Evolutionary conservation across 2,888 invertebrate genomes (phyloP).

Genomic region (Epicampocera succincta): DNA sequence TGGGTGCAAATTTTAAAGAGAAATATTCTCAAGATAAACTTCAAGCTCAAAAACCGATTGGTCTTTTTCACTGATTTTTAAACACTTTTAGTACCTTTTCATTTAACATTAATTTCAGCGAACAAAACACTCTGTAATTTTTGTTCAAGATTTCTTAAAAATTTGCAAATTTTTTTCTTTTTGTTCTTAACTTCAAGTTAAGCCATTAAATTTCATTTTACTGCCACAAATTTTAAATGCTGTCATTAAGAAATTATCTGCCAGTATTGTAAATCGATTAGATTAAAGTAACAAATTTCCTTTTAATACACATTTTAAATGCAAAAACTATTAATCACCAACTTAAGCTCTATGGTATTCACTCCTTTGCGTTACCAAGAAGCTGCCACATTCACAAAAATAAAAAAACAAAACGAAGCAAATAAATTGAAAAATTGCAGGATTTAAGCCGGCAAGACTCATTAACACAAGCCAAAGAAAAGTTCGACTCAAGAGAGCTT

Average conservation of each 20-base stretch:
- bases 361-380: background rate
- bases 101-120: no score
- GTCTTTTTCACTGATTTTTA: no score
- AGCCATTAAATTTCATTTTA: background rate
- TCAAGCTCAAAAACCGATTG: no score
- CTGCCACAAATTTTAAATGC: background rate
- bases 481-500: slow-evolving; percentile 9
- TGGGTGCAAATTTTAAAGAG: no score
- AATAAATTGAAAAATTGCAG: background rate
- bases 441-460: slow-evolving; percentile 59
- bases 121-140: no score
- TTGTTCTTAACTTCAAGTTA: background rate
- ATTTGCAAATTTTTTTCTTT: no score
- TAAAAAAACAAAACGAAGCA: background rate
- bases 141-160: no score
- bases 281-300: slow-evolving; percentile 48
- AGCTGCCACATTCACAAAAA: slow-evolving; percentile 11
- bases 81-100: no score
- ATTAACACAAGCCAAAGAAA: slow-evolving; percentile 58
- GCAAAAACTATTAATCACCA: slow-evolving; percentile 66
- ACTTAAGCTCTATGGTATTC: slow-evolving; percentile 42
- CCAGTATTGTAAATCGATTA: slow-evolving; percentile 43
- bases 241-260: slow-evolving; percentile 31
- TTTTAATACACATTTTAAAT: slow-evolving; percentile 52
- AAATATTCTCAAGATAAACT: no score